These are phyloP conservation scores for Metacarcinus magister DNA, from an alignment of 2,888 invertebrate genomes.

Conservation along the genomic window DNA sequence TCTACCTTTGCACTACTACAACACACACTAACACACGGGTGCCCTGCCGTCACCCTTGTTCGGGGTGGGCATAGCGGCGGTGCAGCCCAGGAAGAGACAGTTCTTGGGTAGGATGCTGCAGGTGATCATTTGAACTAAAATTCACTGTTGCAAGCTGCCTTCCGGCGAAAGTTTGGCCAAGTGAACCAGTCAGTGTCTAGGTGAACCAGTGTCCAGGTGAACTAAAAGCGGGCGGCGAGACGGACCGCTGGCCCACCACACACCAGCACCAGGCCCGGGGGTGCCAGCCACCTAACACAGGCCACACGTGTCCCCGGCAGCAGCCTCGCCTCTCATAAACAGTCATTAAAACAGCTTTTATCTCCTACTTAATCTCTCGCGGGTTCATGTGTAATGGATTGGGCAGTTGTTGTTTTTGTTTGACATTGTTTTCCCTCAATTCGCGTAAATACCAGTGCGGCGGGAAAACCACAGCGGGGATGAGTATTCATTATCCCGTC, in stretches of 20 bases:
- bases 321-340: constrained; percentile 1
- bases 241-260: background rate
- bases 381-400: constrained; percentile 51
- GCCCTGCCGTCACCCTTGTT: background rate
- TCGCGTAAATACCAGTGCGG: background rate
- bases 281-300: background rate
- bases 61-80: background rate
- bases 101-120: background rate
- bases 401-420: constrained; percentile 21
- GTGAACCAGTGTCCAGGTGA: background rate
- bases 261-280: background rate
- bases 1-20: background rate
- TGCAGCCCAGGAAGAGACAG: background rate
- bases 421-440: constrained; percentile 7
- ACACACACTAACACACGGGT: background rate
- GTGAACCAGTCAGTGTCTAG: background rate
- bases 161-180: background rate
- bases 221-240: background rate
- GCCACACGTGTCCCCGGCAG: constrained; percentile 19
- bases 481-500: background rate
- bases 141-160: background rate
- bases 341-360: constrained; percentile 49
- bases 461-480: background rate
- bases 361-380: constrained; percentile 46
- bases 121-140: background rate